Evolutionary conservation across 2,113 vertebrate genomes (phyloP).

Genomic region (Amblyornis subalaris): DNA sequence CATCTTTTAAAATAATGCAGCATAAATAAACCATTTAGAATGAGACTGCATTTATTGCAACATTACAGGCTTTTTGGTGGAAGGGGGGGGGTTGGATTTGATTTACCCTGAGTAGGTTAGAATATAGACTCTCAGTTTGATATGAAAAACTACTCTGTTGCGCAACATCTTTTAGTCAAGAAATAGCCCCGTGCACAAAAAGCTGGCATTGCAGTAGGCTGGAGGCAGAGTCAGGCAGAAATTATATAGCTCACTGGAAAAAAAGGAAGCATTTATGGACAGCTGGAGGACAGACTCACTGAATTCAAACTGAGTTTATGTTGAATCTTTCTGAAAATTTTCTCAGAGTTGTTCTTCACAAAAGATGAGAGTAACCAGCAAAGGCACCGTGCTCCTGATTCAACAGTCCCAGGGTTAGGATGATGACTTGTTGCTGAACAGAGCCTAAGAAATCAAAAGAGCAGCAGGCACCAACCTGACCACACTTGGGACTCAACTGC

Average conservation of each 20-base stretch:
- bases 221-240: conserved; percentile 43
- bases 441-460: background rate
- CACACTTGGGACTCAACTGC: background rate
- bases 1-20: conserved; percentile 66
- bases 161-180: conserved; percentile 51
- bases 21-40: conserved; percentile 74
- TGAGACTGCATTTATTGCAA: conserved; percentile 76
- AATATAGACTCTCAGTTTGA: conserved; percentile 68
- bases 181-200: conserved; percentile 62
- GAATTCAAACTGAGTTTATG: background rate
- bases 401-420: background rate
- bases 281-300: background rate
- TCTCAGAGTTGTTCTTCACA: conserved; percentile 19
- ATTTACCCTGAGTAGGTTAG: conserved; percentile 79
- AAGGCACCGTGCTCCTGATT: conserved; percentile 49
- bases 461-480: conserved; percentile 3
- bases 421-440: background rate
- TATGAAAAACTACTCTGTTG: conserved; percentile 61
- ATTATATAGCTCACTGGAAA: background rate
- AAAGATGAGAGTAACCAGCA: conserved; percentile 34
- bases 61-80: conserved; percentile 80
- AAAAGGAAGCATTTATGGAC: background rate
- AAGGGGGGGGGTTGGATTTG: conserved; percentile 66
- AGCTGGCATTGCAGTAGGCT: conserved; percentile 67
- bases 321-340: background rate